Evolutionary conservation across 2,113 vertebrate genomes (phyloP), one percentile per base, ranked within the genome.

Genomic region (Cyprinodon brontotheroides): DNA sequence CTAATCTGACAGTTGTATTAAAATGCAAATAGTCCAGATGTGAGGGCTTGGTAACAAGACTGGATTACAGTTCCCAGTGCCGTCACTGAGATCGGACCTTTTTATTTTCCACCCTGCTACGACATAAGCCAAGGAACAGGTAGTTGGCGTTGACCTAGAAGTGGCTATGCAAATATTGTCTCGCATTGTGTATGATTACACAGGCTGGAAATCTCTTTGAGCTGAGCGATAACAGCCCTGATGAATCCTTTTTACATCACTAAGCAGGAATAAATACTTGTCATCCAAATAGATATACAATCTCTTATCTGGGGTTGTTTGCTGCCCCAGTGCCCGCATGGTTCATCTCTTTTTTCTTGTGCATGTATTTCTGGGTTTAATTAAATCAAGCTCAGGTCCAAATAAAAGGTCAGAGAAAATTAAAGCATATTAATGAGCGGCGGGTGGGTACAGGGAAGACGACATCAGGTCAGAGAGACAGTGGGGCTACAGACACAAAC

Each of bases 1-100:
- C 80, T 88, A 87, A 90, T 92, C 89, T 92, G 91, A 92, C 87
- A 86, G 86, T 89, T 90, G 83, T 74, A 92, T 92, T 92, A 91
- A 93, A 91, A 94, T 93, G 91, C 91, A 93, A 93, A 92, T 91
- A 83, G 78, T 72, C 90, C 82, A 85, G 90, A 92, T 91, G 88
- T 84, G 87, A 89, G 75, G 79, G 74, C 76, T 80, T 76, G 77
- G 87, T 89, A 93, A 90, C 89, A 86, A 90, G 89, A 83, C 86
- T 75, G 86, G 90, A 83, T 93, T 90, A 92, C 83, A 82, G 79
- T 77, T 80, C 83, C 82, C 78, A 29, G 73, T 9, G 78, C 82
- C 70, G 74, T 73, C 74, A 37, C 37, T 8, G 48, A 36, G 68
- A 70, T 73, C 22, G 57, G 45, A 11, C 64, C 11, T 41, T 22